Percentiles rank a stretch among this genome's conserved stretches.
These are phyloP conservation scores for Hemicentrotus pulcherrimus DNA, from an alignment of 35 echinoderm and acorn worm species.

Conservation along the genomic window DNA sequence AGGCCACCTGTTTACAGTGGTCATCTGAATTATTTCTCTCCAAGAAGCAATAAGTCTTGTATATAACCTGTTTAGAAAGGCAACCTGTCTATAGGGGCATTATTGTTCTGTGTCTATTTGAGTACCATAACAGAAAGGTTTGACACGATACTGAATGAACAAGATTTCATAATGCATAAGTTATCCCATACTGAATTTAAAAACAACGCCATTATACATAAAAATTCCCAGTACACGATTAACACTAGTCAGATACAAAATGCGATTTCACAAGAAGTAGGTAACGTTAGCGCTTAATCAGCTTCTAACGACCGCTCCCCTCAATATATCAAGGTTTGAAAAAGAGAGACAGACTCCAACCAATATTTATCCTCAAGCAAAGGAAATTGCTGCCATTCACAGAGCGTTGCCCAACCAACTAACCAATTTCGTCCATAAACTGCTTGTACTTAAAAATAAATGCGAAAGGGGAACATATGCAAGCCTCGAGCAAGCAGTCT, in stretches of 20 bases:
- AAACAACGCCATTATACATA: neutral
- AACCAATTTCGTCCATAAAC: neutral
- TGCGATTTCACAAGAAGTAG: neutral
- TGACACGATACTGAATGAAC: no score
- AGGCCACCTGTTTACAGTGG: no score
- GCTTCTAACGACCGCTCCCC: neutral
- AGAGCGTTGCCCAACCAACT: neutral
- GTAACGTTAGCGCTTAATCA: neutral
- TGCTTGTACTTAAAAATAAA: neutral
- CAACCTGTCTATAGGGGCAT: no score
- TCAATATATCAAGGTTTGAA: neutral
- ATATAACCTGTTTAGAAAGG: no score
- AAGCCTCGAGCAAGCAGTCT: neutral
- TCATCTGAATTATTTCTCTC: no score
- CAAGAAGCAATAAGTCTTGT: no score
- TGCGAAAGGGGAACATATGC: neutral
- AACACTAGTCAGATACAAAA: neutral
- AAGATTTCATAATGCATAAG: neutral
- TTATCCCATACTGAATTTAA: neutral
- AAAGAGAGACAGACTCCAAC: neutral
- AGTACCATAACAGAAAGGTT: no score
- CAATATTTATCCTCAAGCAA: neutral
- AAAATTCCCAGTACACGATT: neutral
- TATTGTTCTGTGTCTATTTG: no score
- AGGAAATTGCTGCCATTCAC: neutral